Evolutionary conservation across 2,888 invertebrate species (phyloP), one percentile per base, ranked within the genome.

Genomic region (Cheilosia grossa): DNA sequence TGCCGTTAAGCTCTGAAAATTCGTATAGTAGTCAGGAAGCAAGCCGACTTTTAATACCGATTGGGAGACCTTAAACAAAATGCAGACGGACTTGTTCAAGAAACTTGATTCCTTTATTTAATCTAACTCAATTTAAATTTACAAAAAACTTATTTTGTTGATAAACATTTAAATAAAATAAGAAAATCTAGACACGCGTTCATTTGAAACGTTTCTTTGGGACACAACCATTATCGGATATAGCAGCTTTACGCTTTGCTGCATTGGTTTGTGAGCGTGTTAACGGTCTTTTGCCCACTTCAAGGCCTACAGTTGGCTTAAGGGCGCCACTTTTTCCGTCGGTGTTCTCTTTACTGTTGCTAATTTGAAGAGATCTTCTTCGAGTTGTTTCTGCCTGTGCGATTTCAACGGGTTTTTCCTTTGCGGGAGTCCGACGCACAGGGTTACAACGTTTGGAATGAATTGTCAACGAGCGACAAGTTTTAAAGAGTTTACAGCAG

Each of bases 241-340:
- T 51, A 4, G 10, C n/a, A 15, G 67, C 10, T 72, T 77, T 85
- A 21, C 77, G 81, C 44, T 85, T 85, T 7, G 80, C 49, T 13
- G 80, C 70, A 30, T 49, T 75, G 19, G 85, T 81, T 24, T 85
- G 85, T 2, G 81, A 85, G 4, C 85, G 85, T 4, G 85, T 85
- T 1, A 85, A 42, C 13, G 85, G 81, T 19, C 85, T 51, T 4
- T 69, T 42, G 13, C n/a, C 13, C 9, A 61, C 1, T 15, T 4
- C 51, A 10, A 37, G 30, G 15, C 6, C 47, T 0, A 30, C 15
- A 7, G 42, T 44, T 9, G 33, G 9, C 19, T 40, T 44, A 5
- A 1, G 37, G 9, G 54, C 33, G 1, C 30, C 33, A 24, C 5
- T 19, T 30, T 59, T 70, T 2, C 10, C 10, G 15, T 56, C 54